These are phyloP conservation scores for Heliconius ethilla DNA, from an alignment of 2,888 invertebrate genomes.

Conservation along the genomic window DNA sequence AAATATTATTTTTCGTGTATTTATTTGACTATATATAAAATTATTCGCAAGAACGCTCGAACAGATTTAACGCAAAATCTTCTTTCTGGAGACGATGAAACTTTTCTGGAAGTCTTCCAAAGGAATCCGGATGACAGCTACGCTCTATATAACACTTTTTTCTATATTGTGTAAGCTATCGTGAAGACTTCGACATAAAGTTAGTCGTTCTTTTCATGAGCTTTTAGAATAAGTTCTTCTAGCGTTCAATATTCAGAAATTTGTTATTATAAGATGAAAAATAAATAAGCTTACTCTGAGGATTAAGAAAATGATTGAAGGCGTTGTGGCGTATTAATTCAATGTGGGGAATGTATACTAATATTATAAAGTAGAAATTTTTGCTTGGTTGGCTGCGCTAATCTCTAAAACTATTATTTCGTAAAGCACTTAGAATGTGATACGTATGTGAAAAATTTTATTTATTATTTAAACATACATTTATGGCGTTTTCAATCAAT, in stretches of 20 bases:
- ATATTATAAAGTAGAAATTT: not conserved
- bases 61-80: slow-evolving; percentile 13
- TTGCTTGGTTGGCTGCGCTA: not conserved
- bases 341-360: not conserved
- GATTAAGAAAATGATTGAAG: not conserved
- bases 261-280: not conserved
- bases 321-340: not conserved
- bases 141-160: slow-evolving; percentile 10
- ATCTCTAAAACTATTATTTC: not conserved
- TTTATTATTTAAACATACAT: no score
- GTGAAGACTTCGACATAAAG: not conserved
- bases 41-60: slow-evolving; percentile 17
- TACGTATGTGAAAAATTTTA: no score
- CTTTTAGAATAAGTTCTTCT: not conserved
- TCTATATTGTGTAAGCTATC: not conserved
- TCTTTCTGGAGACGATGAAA: slow-evolving; percentile 13
- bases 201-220: not conserved
- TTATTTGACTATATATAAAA: not conserved
- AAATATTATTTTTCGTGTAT: not conserved
- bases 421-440: no score
- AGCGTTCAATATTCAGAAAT: not conserved
- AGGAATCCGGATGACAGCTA: slow-evolving; percentile 15
- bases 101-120: slow-evolving; percentile 11
- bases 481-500: no score
- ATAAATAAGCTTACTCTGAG: not conserved